Conservation (phyloP, 2,113 vertebrate genomes). For the Centropus unirufus region DNA sequence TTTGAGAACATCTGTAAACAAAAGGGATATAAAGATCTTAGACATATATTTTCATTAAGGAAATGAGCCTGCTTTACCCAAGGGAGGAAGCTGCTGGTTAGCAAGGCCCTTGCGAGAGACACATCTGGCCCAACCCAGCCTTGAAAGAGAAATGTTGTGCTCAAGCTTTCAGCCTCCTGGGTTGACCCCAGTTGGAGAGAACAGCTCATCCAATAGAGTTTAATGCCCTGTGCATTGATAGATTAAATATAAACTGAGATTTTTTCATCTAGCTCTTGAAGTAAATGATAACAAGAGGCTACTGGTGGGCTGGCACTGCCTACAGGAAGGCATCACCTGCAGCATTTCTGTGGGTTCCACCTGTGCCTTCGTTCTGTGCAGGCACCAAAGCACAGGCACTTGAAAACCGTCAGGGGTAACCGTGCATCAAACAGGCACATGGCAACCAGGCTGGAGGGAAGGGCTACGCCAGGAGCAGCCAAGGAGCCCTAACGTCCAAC, state of each 20-base stretch:
- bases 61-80: not conserved
- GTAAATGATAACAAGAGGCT: not conserved
- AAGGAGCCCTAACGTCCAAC: not conserved
- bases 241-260: not conserved
- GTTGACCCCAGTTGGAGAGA: not conserved
- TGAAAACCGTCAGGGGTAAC: not conserved
- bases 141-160: not conserved
- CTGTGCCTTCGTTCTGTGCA: fast-evolving
- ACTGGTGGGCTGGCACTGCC: not conserved
- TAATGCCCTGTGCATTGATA: not conserved
- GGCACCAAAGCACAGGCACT: not conserved
- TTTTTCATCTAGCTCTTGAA: not conserved
- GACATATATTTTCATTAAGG: not conserved
- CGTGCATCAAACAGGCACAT: fast-evolving
- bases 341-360: not conserved
- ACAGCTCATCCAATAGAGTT: too few species aligned
- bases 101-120: fast-evolving
- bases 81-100: not conserved
- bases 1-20: constrained; percentile 96
- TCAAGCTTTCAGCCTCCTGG: not conserved
- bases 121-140: not conserved
- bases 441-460: not conserved
- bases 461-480: fast-evolving
- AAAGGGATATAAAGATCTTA: not conserved
- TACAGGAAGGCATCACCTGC: not conserved